Percentiles rank a stretch among this genome's conserved stretches.
Evolutionary conservation across 2,888 invertebrate species (phyloP).

Genomic region (Drosophila flavopinicola): DNA sequence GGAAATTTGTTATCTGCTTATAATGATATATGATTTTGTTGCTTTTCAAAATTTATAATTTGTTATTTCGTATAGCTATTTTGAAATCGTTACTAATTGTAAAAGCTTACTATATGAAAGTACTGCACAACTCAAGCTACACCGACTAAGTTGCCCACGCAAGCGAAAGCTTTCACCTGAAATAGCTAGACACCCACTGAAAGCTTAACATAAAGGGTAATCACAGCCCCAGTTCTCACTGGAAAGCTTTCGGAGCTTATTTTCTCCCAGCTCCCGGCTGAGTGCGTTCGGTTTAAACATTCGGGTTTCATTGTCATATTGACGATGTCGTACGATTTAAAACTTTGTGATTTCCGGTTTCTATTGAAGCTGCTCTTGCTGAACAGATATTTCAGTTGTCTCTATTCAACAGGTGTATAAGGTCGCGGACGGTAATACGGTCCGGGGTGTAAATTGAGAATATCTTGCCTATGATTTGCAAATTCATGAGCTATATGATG

Average conservation of each 20-base stretch:
- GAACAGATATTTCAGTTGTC: slow-evolving; percentile 35
- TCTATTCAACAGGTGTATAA: slow-evolving; percentile 49
- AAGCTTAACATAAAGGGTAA: slow-evolving; percentile 10
- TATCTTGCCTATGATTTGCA: neutral
- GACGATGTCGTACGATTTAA: slow-evolving; percentile 29
- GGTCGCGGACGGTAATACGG: slow-evolving; percentile 20
- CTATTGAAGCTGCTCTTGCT: slow-evolving; percentile 19
- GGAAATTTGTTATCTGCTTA: neutral
- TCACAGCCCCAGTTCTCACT: neutral
- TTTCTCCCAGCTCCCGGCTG: slow-evolving; percentile 17
- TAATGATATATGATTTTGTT: slow-evolving; percentile 3
- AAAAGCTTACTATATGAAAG: slow-evolving; percentile 20
- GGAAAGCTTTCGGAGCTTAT: slow-evolving; percentile 25
- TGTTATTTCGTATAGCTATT: slow-evolving; percentile 8
- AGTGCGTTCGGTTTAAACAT: slow-evolving; percentile 13
- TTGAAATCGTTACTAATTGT: neutral
- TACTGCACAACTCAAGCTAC: slow-evolving; percentile 14
- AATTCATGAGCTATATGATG: neutral
- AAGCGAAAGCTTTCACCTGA: slow-evolving; percentile 23
- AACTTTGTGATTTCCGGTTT: slow-evolving; percentile 47
- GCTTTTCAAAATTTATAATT: slow-evolving; percentile 20
- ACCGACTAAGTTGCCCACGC: neutral
- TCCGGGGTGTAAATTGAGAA: neutral
- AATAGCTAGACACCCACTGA: slow-evolving; percentile 7
- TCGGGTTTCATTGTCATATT: slow-evolving; percentile 7